Percentiles rank a stretch among this genome's conserved stretches.
phyloP scores from a whole-genome alignment of 2,113 vertebrate species.

The Apodemus sylvaticus region DNA sequence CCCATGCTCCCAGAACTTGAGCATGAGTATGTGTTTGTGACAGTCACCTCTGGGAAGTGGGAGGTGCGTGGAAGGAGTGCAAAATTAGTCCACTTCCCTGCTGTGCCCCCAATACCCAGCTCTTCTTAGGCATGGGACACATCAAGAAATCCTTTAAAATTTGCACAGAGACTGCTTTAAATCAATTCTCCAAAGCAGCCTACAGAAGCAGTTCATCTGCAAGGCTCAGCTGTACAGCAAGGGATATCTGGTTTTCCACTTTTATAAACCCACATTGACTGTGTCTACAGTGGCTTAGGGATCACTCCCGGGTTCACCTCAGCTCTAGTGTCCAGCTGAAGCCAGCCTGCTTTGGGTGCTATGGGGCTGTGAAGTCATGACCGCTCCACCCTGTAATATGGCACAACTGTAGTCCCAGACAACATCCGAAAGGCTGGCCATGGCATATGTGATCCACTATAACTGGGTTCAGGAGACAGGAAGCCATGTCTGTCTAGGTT shows the following conservation, averaged over 20 bases:
- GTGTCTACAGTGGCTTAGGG: no score
- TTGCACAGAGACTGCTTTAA: neutral
- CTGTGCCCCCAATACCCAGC: no score
- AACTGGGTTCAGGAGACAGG: neutral
- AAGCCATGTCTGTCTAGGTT: neutral
- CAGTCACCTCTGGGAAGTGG: neutral
- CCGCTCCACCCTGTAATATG: rapidly evolving
- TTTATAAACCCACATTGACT: no score
- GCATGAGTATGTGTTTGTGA: neutral
- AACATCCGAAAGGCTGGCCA: rapidly evolving
- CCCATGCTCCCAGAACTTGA: no score
- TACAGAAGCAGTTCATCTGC: rapidly evolving
- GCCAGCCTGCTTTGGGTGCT: neutral
- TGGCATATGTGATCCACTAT: neutral
- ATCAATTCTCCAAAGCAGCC: neutral
- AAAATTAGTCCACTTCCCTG: neutral
- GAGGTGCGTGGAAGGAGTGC: neutral
- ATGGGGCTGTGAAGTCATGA: rapidly evolving
- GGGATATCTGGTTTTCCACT: neutral
- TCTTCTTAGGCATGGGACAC: neutral
- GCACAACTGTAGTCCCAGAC: neutral
- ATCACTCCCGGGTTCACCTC: neutral
- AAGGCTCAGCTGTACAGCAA: rapidly evolving
- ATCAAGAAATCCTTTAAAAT: neutral
- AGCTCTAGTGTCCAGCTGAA: rapidly evolving